Conservation (phyloP, 2,113 vertebrate genomes). For the Apodemus sylvaticus region DNA sequence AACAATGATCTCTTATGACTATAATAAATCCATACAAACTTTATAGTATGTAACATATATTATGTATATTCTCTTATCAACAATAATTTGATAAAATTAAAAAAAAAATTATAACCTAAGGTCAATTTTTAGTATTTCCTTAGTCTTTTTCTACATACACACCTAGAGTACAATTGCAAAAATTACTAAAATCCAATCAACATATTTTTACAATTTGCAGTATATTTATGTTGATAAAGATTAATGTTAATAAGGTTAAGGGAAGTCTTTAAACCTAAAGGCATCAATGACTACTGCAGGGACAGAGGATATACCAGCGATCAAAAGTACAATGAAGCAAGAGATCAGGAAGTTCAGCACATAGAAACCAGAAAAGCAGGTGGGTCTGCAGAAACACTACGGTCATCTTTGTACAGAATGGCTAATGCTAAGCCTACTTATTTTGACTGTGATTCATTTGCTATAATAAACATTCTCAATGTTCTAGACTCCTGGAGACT, state of each 20-base stretch:
- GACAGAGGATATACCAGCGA: not conserved
- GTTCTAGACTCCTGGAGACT: not conserved
- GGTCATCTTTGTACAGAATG: not conserved
- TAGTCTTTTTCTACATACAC: conserved; percentile 13
- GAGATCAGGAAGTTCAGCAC: not conserved
- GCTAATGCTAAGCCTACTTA: not conserved
- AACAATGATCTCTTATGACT: not conserved
- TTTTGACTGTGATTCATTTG: conserved; percentile 23
- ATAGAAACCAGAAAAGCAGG: conserved; percentile 7
- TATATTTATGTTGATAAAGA: not conserved
- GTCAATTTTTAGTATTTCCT: conserved; percentile 32
- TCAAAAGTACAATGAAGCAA: not conserved
- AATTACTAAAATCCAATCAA: not conserved
- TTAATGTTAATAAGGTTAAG: not conserved
- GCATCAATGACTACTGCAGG: not conserved
- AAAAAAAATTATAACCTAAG: conserved; percentile 7
- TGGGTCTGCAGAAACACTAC: not conserved
- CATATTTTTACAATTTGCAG: conserved; percentile 1
- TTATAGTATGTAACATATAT: not conserved
- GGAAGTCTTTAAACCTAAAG: conserved; percentile 14
- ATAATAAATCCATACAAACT: conserved; percentile 8
- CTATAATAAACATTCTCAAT: not conserved
- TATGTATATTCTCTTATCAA: conserved; percentile 49
- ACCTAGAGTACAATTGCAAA: not conserved
- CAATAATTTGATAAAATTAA: conserved; percentile 29